Base-by-base conservation (phyloP, 2,888 invertebrate species). In the Leucozona laternaria region DNA sequence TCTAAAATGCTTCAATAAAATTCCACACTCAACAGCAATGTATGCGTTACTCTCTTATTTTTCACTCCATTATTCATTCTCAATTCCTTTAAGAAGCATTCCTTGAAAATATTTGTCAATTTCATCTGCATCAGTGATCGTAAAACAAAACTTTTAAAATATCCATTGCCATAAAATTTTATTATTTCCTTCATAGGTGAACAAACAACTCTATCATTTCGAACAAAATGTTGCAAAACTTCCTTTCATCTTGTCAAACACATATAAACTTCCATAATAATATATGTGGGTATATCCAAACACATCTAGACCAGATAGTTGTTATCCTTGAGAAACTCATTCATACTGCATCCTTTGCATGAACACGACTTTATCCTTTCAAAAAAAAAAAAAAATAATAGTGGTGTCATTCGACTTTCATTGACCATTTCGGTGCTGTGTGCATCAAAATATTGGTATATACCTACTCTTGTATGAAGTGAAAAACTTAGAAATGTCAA, bases 401-500 rank as follows among this genome's bases (percentile, higher is more conserved):
- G 15, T 62, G 15, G 22, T 68, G 64, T 43, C 72, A 75, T 77
- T 60, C 50, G 53, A 37, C 37, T 58, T 75, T 75, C 78, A 75
- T 75, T 78, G 82, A 82, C 81, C 78, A 78, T 71, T 86, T 78
- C 78, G 25, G 4, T 78, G 25, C 57, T 45, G 43, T 34, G 22
- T 68, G 25, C 50, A 68, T 50, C 66, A 48, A 53, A 53, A 53
- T 28, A 28, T 53, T 15, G 22, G 50, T 22, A 17, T 6, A 2
- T 31, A 17, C 1, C 1, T 8, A 10, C 2, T 57, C 15, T 37
- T 43, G 17, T 22, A 53, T 53, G 53, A 75, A 68, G 58, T 72
- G 80, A 70, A 71, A 66, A 79, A 66, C 70, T 79, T 37, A 34
- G 31, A 45, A 80, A 60, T 75, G 62, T 58, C 73, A 70, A 68